Conservation (phyloP, 2,888 invertebrate genomes). For the Hirtodrosophila duncani region DNA sequence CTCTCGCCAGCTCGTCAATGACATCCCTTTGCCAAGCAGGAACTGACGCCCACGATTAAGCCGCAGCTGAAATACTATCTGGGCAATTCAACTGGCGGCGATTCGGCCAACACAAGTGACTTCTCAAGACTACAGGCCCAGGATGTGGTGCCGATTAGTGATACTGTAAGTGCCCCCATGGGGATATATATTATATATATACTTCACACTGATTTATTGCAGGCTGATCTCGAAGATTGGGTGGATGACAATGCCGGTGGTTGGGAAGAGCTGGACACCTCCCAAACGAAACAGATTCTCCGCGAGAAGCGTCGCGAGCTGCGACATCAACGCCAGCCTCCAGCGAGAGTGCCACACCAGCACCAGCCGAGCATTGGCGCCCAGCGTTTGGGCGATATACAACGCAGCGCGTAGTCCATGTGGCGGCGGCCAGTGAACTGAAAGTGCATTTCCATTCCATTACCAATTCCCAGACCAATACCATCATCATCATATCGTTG, state of each 20-base stretch:
- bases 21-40: slow-evolving; percentile 70
- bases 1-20: no score
- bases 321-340: slow-evolving; percentile 73
- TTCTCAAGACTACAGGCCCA: slow-evolving; percentile 79
- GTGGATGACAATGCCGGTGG: slow-evolving; percentile 79
- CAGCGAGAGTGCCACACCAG: slow-evolving; percentile 16
- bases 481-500: no score
- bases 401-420: slow-evolving; percentile 51
- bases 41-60: slow-evolving; percentile 82
- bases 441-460: slow-evolving; percentile 4
- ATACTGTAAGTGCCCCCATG: slow-evolving; percentile 66
- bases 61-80: slow-evolving; percentile 81
- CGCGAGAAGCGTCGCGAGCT: slow-evolving; percentile 77
- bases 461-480: no score
- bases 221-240: slow-evolving; percentile 81
- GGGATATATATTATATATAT: neutral
- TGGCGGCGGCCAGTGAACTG: neutral
- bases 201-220: slow-evolving; percentile 3
- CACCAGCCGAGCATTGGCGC: slow-evolving; percentile 52
- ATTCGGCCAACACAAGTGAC: no score
- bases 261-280: slow-evolving; percentile 79
- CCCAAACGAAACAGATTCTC: slow-evolving; percentile 76
- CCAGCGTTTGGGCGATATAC: slow-evolving; percentile 52
- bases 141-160: slow-evolving; percentile 78
- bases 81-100: slow-evolving; percentile 65